Conservation (phyloP, 1,140 invertebrate species). For the Saccostrea glomerata region DNA sequence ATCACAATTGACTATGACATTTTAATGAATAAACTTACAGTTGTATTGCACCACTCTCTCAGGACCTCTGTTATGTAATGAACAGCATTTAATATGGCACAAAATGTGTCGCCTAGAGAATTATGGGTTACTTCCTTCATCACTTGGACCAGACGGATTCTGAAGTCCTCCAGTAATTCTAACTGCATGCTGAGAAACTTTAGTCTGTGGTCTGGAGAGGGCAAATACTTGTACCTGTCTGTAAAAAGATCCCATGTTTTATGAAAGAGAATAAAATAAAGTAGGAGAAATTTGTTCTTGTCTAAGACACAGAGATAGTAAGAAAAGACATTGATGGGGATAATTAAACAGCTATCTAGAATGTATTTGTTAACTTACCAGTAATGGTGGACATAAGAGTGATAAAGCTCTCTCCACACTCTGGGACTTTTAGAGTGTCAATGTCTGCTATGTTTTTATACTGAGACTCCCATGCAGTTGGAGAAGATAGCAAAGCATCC, state of each 20-base stretch:
- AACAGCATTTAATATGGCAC: conserved; percentile 90
- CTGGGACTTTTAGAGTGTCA: conserved; percentile 79
- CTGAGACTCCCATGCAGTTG: conserved; percentile 84
- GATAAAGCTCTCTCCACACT: conserved; percentile 82
- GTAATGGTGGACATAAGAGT: conserved; percentile 91
- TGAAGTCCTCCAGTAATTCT: conserved; percentile 93
- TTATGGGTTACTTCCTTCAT: conserved; percentile 82
- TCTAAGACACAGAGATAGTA: no score
- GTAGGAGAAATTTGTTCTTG: neutral
- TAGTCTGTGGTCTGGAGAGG: conserved; percentile 90
- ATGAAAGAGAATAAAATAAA: neutral
- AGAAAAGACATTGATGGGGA: no score
- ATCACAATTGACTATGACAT: no score
- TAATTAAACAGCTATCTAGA: no score
- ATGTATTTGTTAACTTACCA: conserved; percentile 63
- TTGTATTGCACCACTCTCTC: conserved; percentile 91
- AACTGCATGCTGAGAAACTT: conserved; percentile 93
- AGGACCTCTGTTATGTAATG: conserved; percentile 89
- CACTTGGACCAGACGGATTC: conserved; percentile 88
- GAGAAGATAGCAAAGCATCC: conserved; percentile 88
- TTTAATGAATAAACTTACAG: no score
- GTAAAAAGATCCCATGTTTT: conserved; percentile 15
- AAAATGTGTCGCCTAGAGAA: conserved; percentile 83
- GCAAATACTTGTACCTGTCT: conserved; percentile 90
- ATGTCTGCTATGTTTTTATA: conserved; percentile 88